Base-by-base conservation (phyloP, 2,888 invertebrate species). In the Pristionchus fissidentatus region DNA sequence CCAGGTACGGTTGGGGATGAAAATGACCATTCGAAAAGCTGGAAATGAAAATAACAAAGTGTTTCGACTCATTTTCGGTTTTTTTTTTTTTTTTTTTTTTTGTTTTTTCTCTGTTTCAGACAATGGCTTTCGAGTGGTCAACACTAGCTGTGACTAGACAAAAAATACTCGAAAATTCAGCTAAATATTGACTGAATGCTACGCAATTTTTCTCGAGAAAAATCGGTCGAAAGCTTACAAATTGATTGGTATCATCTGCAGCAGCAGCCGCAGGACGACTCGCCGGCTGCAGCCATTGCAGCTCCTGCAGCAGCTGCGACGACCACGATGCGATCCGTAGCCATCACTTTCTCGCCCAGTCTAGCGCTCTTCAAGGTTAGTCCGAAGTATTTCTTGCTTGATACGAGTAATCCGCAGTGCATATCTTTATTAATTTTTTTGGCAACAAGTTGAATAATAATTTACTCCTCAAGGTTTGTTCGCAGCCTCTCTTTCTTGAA, bases 301-400 rank as follows among this genome's bases (percentile, higher is more conserved):
- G 15, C 13, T 10, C 13, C 8, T 26, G 13, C n/a, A 29, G 62
- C n/a, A 15, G 19, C n/a, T n/a, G 8, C 62, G 26, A 32, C 73
- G 15, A 46, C 81, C 4, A 43, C 81, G 13, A 70, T 83, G 70
- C 70, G 83, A 70, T 19, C 83, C 3, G 83, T 83, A n/a, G 49
- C 83, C 52, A 83, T 83, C 35, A 83, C 83, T 73, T 83, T 83
- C 73, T 83, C 83, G 7, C 73, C 83, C 46, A 62, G 41, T 62
- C 62, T 81, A 3, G 32, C 60, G 19, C 57, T 81, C 7, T 81
- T 81, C 80, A 60, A 81, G 62, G 75, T 77, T n/a, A 32, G 46
- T 19, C n/a, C n/a, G n/a, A n/a, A n/a, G n/a, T n/a, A n/a, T n/a
- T n/a, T n/a, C n/a, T n/a, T n/a, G 8, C 19, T 10, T 60, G 19